These are phyloP conservation scores for Mesocricetus auratus DNA, from an alignment of 2,113 vertebrate species.

Conservation along the genomic window DNA sequence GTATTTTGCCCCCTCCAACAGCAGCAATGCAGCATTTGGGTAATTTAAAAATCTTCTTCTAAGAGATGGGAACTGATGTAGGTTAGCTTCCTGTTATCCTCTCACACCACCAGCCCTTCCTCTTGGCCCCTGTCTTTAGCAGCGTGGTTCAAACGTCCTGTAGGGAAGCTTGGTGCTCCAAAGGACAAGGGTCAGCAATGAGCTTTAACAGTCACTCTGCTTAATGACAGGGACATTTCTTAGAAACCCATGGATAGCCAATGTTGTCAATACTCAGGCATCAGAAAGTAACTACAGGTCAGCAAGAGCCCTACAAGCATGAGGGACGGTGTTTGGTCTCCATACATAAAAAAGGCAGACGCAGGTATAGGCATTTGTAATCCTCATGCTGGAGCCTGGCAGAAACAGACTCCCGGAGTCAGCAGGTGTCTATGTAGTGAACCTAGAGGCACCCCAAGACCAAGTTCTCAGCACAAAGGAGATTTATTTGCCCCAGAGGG, in stretches of 20 bases:
- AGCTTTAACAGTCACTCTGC: neutral
- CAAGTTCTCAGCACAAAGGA: neutral
- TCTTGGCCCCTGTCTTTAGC: neutral
- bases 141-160: neutral
- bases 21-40: neutral
- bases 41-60: neutral
- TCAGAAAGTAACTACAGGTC: neutral
- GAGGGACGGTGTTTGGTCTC: neutral
- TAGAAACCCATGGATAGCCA: neutral
- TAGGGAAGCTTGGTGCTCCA: neutral
- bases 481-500: neutral
- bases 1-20: neutral
- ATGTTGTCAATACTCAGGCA: neutral
- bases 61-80: neutral
- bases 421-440: neutral
- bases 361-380: neutral
- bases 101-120: neutral
- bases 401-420: neutral
- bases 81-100: neutral
- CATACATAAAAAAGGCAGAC: neutral
- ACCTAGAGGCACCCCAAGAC: neutral
- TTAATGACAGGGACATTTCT: neutral
- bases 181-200: neutral
- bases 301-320: neutral
- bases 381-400: neutral